Conservation (phyloP, 1,140 invertebrate genomes). For the Caenorhabditis brenneri region DNA sequence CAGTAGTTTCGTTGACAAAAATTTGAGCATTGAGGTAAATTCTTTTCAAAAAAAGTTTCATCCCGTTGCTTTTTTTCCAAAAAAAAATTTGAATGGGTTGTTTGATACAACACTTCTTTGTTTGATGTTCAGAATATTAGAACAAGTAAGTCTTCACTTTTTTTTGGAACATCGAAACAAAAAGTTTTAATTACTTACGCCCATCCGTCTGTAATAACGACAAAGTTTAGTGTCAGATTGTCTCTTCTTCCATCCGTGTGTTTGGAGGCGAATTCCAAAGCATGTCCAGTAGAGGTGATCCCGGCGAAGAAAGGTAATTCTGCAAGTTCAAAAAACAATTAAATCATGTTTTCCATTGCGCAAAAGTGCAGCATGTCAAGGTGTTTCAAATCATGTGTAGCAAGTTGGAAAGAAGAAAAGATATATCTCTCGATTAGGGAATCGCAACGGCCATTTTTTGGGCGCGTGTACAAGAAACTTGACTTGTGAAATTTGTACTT, state of each 20-base stretch:
- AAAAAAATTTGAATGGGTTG: too few species aligned
- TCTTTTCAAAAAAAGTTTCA: too few species aligned
- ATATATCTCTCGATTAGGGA: conserved; percentile 13
- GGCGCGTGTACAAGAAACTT: not conserved
- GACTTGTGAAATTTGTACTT: not conserved
- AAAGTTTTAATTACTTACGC: not conserved
- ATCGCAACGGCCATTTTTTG: not conserved
- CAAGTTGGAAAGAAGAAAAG: not conserved
- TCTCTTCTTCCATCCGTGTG: conserved; percentile 32
- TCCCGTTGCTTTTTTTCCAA: too few species aligned
- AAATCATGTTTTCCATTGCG: not conserved
- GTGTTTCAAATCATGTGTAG: conserved; percentile 34
- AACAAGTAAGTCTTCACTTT: too few species aligned
- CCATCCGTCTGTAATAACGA: conserved; percentile 47
- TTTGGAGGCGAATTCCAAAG: conserved; percentile 28
- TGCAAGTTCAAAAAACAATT: conserved; percentile 26
- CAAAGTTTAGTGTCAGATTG: conserved; percentile 21
- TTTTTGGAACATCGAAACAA: too few species aligned
- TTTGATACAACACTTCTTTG: too few species aligned
- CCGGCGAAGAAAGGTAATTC: conserved; percentile 49
- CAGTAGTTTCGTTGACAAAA: too few species aligned
- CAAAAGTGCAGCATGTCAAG: conserved; percentile 31
- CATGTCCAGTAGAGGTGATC: conserved; percentile 50
- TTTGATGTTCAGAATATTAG: too few species aligned
- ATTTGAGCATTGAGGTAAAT: too few species aligned